Evolutionary conservation across 1,140 invertebrate genomes (phyloP).

Genomic region (Drosophila tani): DNA sequence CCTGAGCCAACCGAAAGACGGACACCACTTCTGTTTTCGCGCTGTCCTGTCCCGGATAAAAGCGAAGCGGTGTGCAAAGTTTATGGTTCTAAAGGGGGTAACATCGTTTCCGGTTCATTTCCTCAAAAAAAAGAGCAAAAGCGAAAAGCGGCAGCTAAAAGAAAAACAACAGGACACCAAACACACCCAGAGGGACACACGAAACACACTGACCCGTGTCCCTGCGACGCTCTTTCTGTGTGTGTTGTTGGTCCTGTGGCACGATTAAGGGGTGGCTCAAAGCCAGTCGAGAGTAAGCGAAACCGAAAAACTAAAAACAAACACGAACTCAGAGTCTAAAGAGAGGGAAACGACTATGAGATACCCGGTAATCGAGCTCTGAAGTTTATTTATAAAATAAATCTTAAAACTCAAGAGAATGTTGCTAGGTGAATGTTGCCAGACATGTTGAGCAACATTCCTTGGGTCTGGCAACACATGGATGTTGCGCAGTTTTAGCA

Average conservation of each 20-base stretch:
- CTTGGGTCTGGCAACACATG: too few species aligned
- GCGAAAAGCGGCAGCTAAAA: slow-evolving; percentile 18
- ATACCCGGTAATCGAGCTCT: not conserved
- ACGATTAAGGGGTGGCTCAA: slow-evolving; percentile 36
- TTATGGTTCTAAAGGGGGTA: slow-evolving; percentile 54
- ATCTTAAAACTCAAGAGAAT: not conserved
- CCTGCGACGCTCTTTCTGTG: not conserved
- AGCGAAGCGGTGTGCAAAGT: slow-evolving; percentile 3
- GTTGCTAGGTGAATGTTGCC: too few species aligned
- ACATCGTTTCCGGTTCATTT: slow-evolving; percentile 73
- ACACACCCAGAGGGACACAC: slow-evolving; percentile 34
- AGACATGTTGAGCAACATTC: too few species aligned
- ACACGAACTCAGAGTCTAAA: not conserved
- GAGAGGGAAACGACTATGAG: not conserved
- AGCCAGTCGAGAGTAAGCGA: slow-evolving; percentile 25
- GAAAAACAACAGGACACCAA: slow-evolving; percentile 41
- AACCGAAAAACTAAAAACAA: slow-evolving; percentile 18
- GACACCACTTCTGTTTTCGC: not conserved
- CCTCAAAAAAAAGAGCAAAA: slow-evolving; percentile 47
- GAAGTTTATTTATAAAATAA: not conserved
- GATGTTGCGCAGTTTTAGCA: too few species aligned
- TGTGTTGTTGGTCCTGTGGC: slow-evolving; percentile 8
- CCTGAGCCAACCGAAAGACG: too few species aligned
- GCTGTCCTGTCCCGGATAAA: not conserved
- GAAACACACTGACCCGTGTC: slow-evolving; percentile 48